Evolutionary conservation across 92 coral and sea anemone genomes (phyloP).

Genomic region (Desmophyllum pertusum): DNA sequence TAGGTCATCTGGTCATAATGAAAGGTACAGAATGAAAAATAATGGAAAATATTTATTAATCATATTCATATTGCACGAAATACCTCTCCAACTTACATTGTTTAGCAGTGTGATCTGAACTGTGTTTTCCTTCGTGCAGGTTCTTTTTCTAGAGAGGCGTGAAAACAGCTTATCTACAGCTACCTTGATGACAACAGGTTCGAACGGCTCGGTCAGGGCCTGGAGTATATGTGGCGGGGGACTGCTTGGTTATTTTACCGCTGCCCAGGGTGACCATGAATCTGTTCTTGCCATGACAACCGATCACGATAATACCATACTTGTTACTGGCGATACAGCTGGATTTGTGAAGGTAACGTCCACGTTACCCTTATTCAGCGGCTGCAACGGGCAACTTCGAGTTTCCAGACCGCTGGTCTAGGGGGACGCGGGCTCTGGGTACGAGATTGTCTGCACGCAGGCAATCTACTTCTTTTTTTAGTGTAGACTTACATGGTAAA

Average conservation of each 20-base stretch:
- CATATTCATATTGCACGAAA: too few species aligned
- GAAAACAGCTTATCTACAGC: slow-evolving; percentile 80
- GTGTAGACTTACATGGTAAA: too few species aligned
- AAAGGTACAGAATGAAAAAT: too few species aligned
- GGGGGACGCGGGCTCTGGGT: too few species aligned
- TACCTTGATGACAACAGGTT: slow-evolving; percentile 85
- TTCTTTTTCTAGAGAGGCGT: slow-evolving; percentile 83
- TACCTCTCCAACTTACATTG: too few species aligned
- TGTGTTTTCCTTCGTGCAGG: slow-evolving; percentile 42
- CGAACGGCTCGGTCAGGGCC: slow-evolving; percentile 89
- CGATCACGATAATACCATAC: slow-evolving; percentile 69
- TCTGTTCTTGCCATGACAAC: slow-evolving; percentile 83
- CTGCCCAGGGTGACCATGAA: slow-evolving; percentile 76
- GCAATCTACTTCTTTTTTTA: too few species aligned
- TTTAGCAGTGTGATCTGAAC: too few species aligned
- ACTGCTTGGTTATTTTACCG: slow-evolving; percentile 87
- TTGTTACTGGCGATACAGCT: slow-evolving; percentile 87
- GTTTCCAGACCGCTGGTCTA: too few species aligned
- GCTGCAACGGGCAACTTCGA: too few species aligned
- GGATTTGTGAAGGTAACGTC: slow-evolving; percentile 77
- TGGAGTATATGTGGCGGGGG: slow-evolving; percentile 93
- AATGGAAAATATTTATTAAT: too few species aligned
- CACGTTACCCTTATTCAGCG: background rate
- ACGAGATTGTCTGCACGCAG: too few species aligned
- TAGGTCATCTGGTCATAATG: too few species aligned